Evolutionary conservation across 2,113 vertebrate species (phyloP).

Genomic region (Neoarius graeffei): DNA sequence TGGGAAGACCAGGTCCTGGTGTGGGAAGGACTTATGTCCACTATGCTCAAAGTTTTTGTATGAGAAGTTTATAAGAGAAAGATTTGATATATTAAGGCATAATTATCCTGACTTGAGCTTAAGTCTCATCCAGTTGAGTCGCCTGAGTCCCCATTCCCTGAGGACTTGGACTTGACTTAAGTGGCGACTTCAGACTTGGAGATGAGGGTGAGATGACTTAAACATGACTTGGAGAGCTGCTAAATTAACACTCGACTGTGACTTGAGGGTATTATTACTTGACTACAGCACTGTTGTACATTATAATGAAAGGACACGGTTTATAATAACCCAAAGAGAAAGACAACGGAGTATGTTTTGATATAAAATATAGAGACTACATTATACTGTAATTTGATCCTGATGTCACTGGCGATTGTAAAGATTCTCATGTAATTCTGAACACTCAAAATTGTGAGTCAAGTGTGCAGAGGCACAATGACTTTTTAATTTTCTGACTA

Average conservation of each 20-base stretch:
- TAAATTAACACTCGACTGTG: neutral
- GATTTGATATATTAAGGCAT: neutral
- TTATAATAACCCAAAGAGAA: neutral
- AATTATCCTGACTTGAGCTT: neutral
- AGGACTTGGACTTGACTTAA: neutral
- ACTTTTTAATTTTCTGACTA: constrained; percentile 70
- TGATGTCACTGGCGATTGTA: constrained; percentile 56
- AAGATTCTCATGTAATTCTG: constrained; percentile 63
- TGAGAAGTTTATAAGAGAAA: no score
- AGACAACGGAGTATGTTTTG: neutral
- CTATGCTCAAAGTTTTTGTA: no score
- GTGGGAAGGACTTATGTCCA: no score
- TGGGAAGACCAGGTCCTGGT: no score
- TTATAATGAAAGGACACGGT: neutral
- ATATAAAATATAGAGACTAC: constrained; percentile 31
- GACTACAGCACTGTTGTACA: neutral
- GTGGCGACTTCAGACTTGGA: neutral
- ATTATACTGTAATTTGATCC: constrained; percentile 41
- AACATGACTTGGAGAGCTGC: neutral
- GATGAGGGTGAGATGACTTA: neutral
- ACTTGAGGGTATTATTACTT: neutral
- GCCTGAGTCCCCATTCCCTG: neutral
- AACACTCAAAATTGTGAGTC: constrained; percentile 54
- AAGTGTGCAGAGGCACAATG: constrained; percentile 58
- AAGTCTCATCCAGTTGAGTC: neutral